Conservation (phyloP, 1,140 invertebrate species). For the Batillaria attramentaria region DNA sequence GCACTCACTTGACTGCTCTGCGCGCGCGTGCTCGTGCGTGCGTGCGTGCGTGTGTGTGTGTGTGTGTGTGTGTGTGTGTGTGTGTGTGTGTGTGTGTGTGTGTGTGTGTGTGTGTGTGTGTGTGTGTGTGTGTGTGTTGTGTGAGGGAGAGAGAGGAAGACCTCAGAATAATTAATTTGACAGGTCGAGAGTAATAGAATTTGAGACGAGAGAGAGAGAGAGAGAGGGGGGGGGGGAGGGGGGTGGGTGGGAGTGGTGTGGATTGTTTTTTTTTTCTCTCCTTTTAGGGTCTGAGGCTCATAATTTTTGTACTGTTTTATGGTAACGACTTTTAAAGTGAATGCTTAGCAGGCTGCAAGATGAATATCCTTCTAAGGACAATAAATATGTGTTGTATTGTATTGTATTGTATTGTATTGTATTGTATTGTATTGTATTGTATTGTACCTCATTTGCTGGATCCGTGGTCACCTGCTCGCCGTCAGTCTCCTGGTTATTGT, state of each 20-base stretch:
- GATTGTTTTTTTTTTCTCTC: background rate
- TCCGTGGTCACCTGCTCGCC: no score
- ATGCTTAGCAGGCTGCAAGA: background rate
- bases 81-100: background rate
- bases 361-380: background rate
- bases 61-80: slow-evolving; percentile 9
- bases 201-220: background rate
- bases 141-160: background rate
- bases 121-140: background rate
- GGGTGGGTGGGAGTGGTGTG: background rate
- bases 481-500: no score
- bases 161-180: background rate
- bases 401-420: no score
- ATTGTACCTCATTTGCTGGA: no score
- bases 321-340: background rate
- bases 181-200: background rate
- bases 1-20: background rate
- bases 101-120: background rate
- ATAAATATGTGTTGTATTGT: background rate
- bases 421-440: no score
- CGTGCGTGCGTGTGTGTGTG: background rate
- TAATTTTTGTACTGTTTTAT: background rate
- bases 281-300: background rate
- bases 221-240: background rate
- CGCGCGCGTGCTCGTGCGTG: background rate